Evolutionary conservation across 2,797 vertebrate species (phyloP).

Genomic region (Syngnathus acus): DNA sequence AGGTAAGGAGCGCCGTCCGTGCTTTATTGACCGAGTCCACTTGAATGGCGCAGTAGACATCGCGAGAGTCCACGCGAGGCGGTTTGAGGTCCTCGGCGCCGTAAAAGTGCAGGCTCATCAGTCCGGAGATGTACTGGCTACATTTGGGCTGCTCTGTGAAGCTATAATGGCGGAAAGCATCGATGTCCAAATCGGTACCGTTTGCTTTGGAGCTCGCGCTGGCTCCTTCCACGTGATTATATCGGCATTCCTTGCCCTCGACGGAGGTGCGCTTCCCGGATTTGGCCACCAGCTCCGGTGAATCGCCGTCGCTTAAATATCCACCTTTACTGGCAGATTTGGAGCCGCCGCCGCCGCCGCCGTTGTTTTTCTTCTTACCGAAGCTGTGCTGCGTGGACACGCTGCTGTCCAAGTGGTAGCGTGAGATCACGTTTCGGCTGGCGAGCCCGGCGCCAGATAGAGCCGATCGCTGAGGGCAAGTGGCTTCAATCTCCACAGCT

Average conservation of each 20-base stretch:
- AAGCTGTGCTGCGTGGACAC: slow-evolving; percentile 84
- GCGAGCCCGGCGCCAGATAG: slow-evolving; percentile 63
- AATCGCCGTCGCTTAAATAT: slow-evolving; percentile 95
- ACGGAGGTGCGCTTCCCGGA: slow-evolving; percentile 77
- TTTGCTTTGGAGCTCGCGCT: slow-evolving; percentile 64
- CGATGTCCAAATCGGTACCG: slow-evolving; percentile 82
- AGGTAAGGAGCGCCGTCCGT: slow-evolving; percentile 90
- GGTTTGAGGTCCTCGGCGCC: slow-evolving; percentile 95
- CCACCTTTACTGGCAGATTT: slow-evolving; percentile 91
- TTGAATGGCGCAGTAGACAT: slow-evolving; percentile 96
- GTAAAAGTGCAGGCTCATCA: slow-evolving; percentile 95
- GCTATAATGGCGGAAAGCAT: slow-evolving; percentile 91
- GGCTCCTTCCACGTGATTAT: slow-evolving; percentile 66
- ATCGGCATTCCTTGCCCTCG: slow-evolving; percentile 74
- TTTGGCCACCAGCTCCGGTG: slow-evolving; percentile 88
- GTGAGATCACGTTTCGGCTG: slow-evolving; percentile 91
- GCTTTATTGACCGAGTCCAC: slow-evolving; percentile 96
- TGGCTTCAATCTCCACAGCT: slow-evolving; percentile 56
- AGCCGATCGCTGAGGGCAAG: slow-evolving; percentile 58
- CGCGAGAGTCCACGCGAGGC: slow-evolving; percentile 86
- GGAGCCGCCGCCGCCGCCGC: slow-evolving; percentile 57
- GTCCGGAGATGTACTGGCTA: slow-evolving; percentile 88
- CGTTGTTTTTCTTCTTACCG: slow-evolving; percentile 77
- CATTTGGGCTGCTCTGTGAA: slow-evolving; percentile 94
- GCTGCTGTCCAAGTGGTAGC: slow-evolving; percentile 94